Conservation (phyloP, 1,140 invertebrate genomes). For the Lepidurus couesii region DNA sequence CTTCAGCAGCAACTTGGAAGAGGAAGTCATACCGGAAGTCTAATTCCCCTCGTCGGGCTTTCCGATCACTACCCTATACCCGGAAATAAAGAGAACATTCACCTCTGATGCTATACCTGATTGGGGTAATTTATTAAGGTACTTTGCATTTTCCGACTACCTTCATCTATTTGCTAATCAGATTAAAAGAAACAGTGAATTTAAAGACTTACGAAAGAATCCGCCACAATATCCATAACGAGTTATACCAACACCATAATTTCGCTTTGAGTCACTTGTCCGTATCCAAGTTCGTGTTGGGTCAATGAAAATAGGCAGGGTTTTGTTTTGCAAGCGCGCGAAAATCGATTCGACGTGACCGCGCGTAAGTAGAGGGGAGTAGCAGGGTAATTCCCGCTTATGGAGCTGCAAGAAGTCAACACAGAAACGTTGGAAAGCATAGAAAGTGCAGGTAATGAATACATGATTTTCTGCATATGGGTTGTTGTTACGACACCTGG, state of each 20-base stretch:
- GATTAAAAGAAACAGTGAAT: background rate
- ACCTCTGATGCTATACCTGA: background rate
- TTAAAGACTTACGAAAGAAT: background rate
- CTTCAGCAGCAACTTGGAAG: constrained; percentile 77
- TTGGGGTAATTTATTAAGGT: background rate
- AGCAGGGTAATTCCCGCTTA: background rate
- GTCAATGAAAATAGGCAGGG: background rate
- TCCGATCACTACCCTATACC: constrained; percentile 58
- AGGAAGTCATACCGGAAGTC: constrained; percentile 80
- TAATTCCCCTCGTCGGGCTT: constrained; percentile 78
- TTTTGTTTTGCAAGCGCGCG: background rate
- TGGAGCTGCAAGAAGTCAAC: background rate
- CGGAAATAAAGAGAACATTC: background rate
- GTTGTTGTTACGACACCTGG: background rate
- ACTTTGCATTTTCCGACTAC: background rate
- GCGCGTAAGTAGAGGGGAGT: background rate
- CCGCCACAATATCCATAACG: background rate
- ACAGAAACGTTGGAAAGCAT: background rate
- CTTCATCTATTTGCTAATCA: background rate
- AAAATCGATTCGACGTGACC: background rate
- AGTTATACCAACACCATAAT: background rate
- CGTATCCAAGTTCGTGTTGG: constrained; percentile 13
- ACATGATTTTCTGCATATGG: background rate
- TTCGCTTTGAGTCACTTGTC: background rate
- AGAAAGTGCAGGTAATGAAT: constrained; percentile 1